Evolutionary conservation across 2,113 vertebrate genomes (phyloP).

Genomic region (Manacus vitellinus): DNA sequence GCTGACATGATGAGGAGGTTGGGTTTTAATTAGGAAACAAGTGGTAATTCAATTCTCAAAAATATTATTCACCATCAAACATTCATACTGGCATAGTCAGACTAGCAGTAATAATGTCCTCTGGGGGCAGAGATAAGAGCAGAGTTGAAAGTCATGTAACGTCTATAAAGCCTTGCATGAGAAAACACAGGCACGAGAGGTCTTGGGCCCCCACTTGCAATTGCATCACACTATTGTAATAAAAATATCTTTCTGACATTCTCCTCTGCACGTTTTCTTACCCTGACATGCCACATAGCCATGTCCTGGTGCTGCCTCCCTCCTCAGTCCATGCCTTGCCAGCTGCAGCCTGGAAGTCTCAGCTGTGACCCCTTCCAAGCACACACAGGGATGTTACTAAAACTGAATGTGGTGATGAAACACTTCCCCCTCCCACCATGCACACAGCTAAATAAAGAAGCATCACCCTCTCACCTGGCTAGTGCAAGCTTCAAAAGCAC

Average conservation of each 20-base stretch:
- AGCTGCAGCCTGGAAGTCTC: not conserved
- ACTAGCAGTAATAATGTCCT: not conserved
- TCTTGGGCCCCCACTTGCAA: not conserved
- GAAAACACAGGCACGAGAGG: not conserved
- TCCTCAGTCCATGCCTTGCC: not conserved
- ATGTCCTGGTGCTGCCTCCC: not conserved
- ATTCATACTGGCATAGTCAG: not conserved
- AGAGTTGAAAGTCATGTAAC: not conserved
- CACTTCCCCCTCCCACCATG: not conserved
- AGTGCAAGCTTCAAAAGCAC: not conserved
- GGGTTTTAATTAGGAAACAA: constrained; percentile 19
- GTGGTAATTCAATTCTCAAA: not conserved
- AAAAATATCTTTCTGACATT: not conserved
- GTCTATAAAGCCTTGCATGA: not conserved
- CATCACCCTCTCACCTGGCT: not conserved
- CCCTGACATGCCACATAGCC: not conserved
- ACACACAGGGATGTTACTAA: not conserved
- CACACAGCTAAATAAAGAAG: not conserved
- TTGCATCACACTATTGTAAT: not conserved
- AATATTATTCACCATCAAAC: not conserved
- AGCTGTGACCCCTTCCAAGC: not conserved
- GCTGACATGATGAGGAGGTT: not conserved
- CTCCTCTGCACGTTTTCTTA: not conserved
- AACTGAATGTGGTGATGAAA: not conserved
- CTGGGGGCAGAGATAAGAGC: not conserved